Conservation (phyloP, 1,140 invertebrate species). For the Saccostrea glomerata region DNA sequence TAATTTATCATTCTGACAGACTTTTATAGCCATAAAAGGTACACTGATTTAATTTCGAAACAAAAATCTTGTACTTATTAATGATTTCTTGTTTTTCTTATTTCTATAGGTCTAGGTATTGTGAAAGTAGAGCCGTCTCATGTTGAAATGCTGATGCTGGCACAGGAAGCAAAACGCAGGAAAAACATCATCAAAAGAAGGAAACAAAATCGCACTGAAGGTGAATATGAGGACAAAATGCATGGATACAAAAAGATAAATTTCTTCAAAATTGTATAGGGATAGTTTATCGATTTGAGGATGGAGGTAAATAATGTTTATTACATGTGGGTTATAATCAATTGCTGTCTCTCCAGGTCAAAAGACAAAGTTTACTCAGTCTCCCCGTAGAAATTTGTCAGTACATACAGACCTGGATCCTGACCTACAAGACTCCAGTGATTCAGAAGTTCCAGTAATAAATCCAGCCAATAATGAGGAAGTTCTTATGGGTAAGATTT, state of each 20-base stretch:
- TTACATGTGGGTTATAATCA: no score
- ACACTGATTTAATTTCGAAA: no score
- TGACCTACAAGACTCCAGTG: not conserved
- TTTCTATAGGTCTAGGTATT: conserved; percentile 42
- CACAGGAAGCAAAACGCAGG: conserved; percentile 44
- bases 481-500: not conserved
- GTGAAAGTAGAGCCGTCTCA: conserved; percentile 55
- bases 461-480: not conserved
- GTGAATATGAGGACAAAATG: no score
- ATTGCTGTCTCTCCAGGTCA: not conserved
- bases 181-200: conserved; percentile 22
- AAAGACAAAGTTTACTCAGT: not conserved
- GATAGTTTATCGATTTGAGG: no score
- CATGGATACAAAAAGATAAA: no score
- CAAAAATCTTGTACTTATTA: not conserved
- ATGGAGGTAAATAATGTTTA: no score
- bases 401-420: conserved; percentile 52
- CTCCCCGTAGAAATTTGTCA: conserved; percentile 60
- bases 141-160: conserved; percentile 37
- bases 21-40: no score
- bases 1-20: no score
- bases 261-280: no score
- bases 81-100: not conserved
- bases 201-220: not conserved
- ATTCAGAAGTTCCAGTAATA: not conserved